These are phyloP conservation scores for Balaeniceps rex DNA, from an alignment of 2,113 vertebrate genomes.

Conservation along the genomic window DNA sequence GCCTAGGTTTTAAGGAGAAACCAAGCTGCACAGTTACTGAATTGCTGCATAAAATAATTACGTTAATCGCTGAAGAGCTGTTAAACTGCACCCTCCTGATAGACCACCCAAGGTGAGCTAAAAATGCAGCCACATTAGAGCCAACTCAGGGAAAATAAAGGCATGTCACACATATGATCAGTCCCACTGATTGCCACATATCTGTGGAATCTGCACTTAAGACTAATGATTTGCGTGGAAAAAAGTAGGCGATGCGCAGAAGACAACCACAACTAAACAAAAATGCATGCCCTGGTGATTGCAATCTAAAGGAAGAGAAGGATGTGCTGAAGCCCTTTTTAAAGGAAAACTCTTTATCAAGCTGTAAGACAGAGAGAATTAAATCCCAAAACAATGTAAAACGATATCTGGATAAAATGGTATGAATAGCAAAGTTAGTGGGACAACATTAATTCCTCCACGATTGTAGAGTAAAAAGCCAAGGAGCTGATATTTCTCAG, in stretches of 20 bases:
- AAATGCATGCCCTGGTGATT: neutral
- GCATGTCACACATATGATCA: neutral
- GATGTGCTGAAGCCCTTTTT: neutral
- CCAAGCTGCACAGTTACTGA: neutral
- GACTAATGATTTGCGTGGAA: neutral
- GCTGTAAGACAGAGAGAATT: neutral
- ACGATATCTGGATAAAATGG: neutral
- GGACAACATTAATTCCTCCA: neutral
- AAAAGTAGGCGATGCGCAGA: neutral
- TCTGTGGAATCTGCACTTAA: neutral
- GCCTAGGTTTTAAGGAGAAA: neutral
- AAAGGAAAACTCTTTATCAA: neutral
- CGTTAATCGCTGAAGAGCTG: neutral
- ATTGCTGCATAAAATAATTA: neutral
- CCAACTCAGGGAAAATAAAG: neutral
- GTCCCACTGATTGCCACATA: neutral
- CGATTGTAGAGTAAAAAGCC: neutral
- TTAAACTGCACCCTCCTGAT: neutral
- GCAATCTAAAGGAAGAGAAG: neutral
- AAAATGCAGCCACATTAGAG: neutral
- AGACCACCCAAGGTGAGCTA: neutral
- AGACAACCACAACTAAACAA: neutral
- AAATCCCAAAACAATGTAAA: neutral
- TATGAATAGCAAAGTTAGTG: neutral
- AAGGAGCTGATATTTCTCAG: neutral